These are phyloP conservation scores for Zoanthus gigantus DNA, from an alignment of 92 coral and sea anemone genomes.

Conservation along the genomic window DNA sequence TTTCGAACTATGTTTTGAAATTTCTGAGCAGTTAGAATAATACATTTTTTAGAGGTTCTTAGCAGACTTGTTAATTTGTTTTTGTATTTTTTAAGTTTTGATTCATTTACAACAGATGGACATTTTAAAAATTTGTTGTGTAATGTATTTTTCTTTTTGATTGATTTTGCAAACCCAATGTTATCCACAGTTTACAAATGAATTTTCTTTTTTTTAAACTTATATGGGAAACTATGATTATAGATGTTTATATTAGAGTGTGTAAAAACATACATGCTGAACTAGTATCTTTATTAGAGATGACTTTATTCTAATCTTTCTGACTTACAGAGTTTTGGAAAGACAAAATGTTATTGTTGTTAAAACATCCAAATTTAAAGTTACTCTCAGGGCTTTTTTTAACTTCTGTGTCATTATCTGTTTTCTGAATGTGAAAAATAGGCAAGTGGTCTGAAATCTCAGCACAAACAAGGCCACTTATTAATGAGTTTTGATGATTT, in stretches of 20 bases:
- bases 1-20: conserved; percentile 8
- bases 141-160: conserved; percentile 35
- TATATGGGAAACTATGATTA: conserved; percentile 32
- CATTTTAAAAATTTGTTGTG: conserved; percentile 33
- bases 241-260: conserved; percentile 3
- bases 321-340: conserved; percentile 2
- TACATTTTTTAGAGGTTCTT: conserved; percentile 28
- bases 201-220: conserved; percentile 1
- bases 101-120: conserved; percentile 24
- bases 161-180: conserved; percentile 35
- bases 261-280: conserved; percentile 14
- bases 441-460: conserved; percentile 44
- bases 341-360: conserved; percentile 2
- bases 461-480: not conserved
- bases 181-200: conserved; percentile 29
- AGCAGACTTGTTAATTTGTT: conserved; percentile 37
- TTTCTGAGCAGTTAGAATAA: conserved; percentile 20
- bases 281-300: conserved; percentile 1
- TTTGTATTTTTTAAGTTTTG: conserved; percentile 38
- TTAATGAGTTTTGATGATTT: not conserved
- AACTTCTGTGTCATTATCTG: not conserved
- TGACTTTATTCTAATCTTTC: conserved; percentile 13
- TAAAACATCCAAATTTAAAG: not conserved
- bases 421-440: conserved; percentile 34
- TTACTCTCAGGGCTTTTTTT: not conserved